A percentile compares a stretch with the other conserved stretches of the same genome.
Evolutionary conservation across 2,113 vertebrate species (phyloP).

Genomic region (Mirza zaza): DNA sequence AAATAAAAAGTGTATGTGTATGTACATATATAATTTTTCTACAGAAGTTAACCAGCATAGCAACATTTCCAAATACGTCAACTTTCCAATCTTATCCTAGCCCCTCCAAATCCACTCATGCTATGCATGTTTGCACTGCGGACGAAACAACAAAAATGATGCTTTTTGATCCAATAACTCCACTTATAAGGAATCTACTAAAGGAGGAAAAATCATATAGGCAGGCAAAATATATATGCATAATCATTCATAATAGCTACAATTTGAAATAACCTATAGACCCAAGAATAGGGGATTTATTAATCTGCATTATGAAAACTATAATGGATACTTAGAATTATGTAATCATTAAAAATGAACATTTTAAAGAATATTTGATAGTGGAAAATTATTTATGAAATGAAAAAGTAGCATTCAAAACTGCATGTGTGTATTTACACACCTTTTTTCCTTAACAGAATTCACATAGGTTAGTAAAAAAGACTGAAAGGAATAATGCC

Average conservation of each 20-base stretch:
- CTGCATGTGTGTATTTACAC: not conserved
- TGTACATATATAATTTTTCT: not conserved
- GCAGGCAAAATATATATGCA: not conserved
- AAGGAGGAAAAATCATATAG: not conserved
- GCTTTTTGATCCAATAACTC: not conserved
- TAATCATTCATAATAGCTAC: not conserved
- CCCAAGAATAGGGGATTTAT: not conserved
- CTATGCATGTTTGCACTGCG: too few species aligned
- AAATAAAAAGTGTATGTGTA: not conserved
- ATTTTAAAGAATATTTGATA: not conserved
- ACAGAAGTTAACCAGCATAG: not conserved
- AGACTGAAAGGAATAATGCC: not conserved
- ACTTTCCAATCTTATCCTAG: not conserved
- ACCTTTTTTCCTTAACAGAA: not conserved
- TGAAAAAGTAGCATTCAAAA: not conserved
- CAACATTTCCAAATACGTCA: not conserved
- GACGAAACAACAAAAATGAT: not conserved
- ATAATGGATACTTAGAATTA: not conserved
- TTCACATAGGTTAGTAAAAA: not conserved
- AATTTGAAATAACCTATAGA: not conserved
- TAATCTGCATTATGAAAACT: not conserved
- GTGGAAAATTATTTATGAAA: not conserved
- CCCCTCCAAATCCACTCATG: not conserved
- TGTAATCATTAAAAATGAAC: not conserved
- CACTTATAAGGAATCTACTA: not conserved